Percentiles rank a stretch among this genome's conserved stretches.
Conservation (phyloP, 2,797 vertebrate genomes). For the Psittacula echo region DNA sequence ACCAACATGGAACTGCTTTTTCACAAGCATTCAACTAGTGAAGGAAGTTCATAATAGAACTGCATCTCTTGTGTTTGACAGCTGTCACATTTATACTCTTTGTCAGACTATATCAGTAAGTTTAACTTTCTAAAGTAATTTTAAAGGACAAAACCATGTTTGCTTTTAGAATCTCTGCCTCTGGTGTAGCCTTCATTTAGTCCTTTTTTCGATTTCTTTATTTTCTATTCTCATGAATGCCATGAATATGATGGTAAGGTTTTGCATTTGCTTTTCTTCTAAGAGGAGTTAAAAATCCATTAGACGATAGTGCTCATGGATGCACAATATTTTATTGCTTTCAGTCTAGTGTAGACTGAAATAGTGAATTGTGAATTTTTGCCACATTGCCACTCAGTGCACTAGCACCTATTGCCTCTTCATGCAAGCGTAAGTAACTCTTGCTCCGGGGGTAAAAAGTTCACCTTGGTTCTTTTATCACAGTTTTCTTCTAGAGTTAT, state of each 20-base stretch:
- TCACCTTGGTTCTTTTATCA: neutral
- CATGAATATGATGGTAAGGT: neutral
- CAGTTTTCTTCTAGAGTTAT: neutral
- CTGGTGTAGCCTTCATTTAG: neutral
- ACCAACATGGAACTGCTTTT: neutral
- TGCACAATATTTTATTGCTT: neutral
- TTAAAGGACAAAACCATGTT: neutral
- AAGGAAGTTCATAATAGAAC: neutral
- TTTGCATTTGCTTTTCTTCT: neutral
- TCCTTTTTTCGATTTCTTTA: neutral
- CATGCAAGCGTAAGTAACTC: neutral
- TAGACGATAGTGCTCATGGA: neutral
- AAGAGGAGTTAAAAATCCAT: neutral
- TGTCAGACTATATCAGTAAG: neutral
- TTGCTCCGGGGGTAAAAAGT: neutral
- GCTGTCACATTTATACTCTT: neutral
- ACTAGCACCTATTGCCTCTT: neutral
- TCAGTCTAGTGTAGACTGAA: neutral
- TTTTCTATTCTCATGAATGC: neutral
- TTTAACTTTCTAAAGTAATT: neutral
- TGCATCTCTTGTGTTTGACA: neutral
- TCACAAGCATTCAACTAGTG: neutral
- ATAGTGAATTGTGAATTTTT: neutral
- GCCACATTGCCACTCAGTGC: neutral
- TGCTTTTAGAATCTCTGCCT: neutral